Percentiles rank a stretch among this genome's conserved stretches.
These are phyloP conservation scores for Enteromius afrohamiltoni DNA, from an alignment of 2,797 vertebrate species.

Conservation along the genomic window DNA sequence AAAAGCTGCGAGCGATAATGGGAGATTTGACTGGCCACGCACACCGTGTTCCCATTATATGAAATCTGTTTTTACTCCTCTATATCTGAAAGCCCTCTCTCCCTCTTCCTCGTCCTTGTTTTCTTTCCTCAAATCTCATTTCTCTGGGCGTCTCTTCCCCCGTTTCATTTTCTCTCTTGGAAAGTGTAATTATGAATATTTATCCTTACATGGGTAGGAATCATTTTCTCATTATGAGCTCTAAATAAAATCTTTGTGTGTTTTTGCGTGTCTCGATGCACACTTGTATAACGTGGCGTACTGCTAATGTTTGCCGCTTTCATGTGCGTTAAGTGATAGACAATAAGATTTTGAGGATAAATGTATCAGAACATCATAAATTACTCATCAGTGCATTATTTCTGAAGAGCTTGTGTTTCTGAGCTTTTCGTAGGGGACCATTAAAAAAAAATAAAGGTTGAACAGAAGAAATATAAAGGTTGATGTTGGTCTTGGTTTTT, in stretches of 20 bases:
- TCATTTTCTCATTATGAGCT: slow-evolving; percentile 69
- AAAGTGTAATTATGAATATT: slow-evolving; percentile 74
- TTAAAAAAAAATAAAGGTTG: not conserved
- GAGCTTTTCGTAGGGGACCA: not conserved
- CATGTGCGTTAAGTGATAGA: not conserved
- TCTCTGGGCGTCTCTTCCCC: slow-evolving; percentile 54
- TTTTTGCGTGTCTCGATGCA: slow-evolving; percentile 13
- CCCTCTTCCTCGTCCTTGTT: slow-evolving; percentile 41
- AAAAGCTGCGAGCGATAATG: slow-evolving; percentile 74
- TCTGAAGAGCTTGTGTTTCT: not conserved
- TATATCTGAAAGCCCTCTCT: slow-evolving; percentile 24
- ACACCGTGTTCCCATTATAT: slow-evolving; percentile 32
- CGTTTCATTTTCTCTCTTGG: slow-evolving; percentile 58
- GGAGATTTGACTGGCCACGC: slow-evolving; percentile 69
- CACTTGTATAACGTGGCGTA: not conserved
- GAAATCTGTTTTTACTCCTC: slow-evolving; percentile 42
- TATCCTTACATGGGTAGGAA: slow-evolving; percentile 74
- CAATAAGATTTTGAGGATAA: not conserved
- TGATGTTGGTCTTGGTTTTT: not conserved
- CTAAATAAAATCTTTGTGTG: slow-evolving; percentile 57
- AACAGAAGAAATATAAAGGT: no score
- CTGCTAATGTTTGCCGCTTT: not conserved
- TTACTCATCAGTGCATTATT: not conserved
- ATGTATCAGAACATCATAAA: not conserved
- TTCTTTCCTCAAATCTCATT: slow-evolving; percentile 26